phyloP scores from a whole-genome alignment of 2,888 invertebrate genomes.

The Scaptomyza tumidula region DNA sequence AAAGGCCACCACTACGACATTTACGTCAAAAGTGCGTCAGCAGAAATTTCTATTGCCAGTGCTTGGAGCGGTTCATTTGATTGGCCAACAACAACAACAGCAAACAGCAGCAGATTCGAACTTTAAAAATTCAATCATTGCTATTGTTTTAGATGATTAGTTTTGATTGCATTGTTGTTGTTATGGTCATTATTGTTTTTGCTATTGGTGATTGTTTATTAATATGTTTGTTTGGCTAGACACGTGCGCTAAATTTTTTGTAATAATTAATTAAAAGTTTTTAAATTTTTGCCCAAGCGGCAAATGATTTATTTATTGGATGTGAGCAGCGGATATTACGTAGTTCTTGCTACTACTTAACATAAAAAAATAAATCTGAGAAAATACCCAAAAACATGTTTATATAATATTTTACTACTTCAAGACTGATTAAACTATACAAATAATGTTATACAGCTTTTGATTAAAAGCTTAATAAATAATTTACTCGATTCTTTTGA shows the following conservation, averaged over 20 bases:
- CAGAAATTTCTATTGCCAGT: conserved; percentile 44
- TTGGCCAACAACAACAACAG: conserved; percentile 40
- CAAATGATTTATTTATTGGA: conserved; percentile 56
- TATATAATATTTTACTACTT: background rate
- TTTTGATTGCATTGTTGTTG: conserved; percentile 28
- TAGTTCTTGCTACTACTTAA: conserved; percentile 12
- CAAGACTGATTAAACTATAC: too few relatives aligned
- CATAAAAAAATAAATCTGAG: background rate
- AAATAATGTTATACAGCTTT: too few relatives aligned
- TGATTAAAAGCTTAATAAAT: background rate
- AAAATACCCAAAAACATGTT: background rate
- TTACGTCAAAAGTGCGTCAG: conserved; percentile 63
- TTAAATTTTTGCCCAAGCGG: conserved; percentile 27
- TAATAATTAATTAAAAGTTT: conserved; percentile 63
- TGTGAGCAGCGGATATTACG: conserved; percentile 21
- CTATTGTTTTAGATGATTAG: conserved; percentile 54
- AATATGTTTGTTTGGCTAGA: conserved; percentile 41
- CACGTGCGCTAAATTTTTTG: conserved; percentile 58
- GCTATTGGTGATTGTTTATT: conserved; percentile 40
- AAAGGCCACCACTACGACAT: conserved; percentile 34
- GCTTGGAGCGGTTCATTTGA: conserved; percentile 41
- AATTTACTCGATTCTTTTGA: background rate
- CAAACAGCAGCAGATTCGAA: conserved; percentile 36
- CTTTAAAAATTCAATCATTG: conserved; percentile 18
- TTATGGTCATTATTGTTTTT: conserved; percentile 26